Base-by-base conservation (phyloP, 2,888 invertebrate genomes). In the Caenorhabditis japonica region DNA sequence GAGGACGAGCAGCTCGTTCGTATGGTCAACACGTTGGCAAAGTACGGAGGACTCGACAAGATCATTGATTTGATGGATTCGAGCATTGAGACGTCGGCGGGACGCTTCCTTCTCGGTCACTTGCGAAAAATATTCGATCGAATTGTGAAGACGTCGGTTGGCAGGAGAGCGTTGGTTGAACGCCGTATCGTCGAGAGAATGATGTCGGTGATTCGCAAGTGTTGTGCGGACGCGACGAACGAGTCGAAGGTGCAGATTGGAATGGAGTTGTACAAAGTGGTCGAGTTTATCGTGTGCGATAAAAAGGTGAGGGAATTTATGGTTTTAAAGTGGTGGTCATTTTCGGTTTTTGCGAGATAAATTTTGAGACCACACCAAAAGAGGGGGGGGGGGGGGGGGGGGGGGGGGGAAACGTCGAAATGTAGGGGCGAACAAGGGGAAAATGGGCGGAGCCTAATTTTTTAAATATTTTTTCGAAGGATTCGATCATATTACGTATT, bases 1-100 rank as follows among this genome's bases (percentile, higher is more conserved):
- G 95, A 97, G 88, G 94, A 95, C 84, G 97, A 97, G 87, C 94
- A 95, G 87, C 92, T 95, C 0, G 97, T 94, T 88, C 92, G 92
- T 86, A 93, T 94, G 93, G 94, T 94, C 0, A 93, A 92, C 87
- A 93, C 94, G 0, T 90, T 95, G 85, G 92, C 92, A 1, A 92
- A 93, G 79, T 93, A 93, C 88, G 93, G 91, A 1, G 93, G 93
- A 1, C 89, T 93, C 12, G 90, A 91, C 83, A 91, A 91, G 73
- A 89, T 90, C 88, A 80, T 90, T 58, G 33, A 62, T 23, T 52
- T 76, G 5, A 36, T 80, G 44, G 21, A 34, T 10, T 43, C 46
- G 1, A 38, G 47, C 46, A 59, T 60, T 19, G 51, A 53, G n/a
- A 49, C 64, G 0, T 62, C 68, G 15, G 59, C 64, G 17, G 69